These are phyloP conservation scores for Saimiri boliviensis DNA, from an alignment of 2,113 vertebrate species.

Conservation along the genomic window DNA sequence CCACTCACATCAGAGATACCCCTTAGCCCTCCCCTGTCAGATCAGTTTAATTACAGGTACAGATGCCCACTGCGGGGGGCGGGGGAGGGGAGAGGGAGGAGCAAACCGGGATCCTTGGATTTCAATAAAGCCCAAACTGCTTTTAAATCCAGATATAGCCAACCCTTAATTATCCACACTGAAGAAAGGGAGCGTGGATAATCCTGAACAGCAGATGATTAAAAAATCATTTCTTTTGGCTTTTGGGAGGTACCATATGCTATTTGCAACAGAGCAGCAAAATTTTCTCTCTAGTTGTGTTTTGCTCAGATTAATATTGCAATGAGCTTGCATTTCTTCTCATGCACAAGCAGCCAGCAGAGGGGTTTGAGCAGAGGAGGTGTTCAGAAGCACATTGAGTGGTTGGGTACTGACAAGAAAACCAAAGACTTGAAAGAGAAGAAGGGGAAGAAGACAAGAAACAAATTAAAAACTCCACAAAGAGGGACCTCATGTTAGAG, in stretches of 20 bases:
- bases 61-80: constrained; percentile 15
- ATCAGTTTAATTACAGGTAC: constrained; percentile 67
- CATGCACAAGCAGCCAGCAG: background rate
- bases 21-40: background rate
- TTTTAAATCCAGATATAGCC: constrained; percentile 72
- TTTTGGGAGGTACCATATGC: constrained; percentile 64
- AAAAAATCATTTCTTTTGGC: constrained; percentile 72
- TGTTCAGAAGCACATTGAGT: background rate
- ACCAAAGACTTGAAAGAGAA: background rate
- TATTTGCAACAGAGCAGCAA: constrained; percentile 72
- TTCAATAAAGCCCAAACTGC: constrained; percentile 64
- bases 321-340: constrained; percentile 49
- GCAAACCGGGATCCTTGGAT: constrained; percentile 34
- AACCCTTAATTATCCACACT: constrained; percentile 70
- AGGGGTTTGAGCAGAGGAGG: background rate
- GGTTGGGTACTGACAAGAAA: background rate
- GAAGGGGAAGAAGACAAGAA: background rate
- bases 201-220: constrained; percentile 73
- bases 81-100: too few relatives aligned
- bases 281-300: constrained; percentile 63
- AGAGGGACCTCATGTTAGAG: background rate
- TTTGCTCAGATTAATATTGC: constrained; percentile 58
- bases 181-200: constrained; percentile 68
- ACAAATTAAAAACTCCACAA: background rate
- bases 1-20: background rate